Conservation (phyloP, 1,140 invertebrate genomes). For the Drosophila trapezifrons region DNA sequence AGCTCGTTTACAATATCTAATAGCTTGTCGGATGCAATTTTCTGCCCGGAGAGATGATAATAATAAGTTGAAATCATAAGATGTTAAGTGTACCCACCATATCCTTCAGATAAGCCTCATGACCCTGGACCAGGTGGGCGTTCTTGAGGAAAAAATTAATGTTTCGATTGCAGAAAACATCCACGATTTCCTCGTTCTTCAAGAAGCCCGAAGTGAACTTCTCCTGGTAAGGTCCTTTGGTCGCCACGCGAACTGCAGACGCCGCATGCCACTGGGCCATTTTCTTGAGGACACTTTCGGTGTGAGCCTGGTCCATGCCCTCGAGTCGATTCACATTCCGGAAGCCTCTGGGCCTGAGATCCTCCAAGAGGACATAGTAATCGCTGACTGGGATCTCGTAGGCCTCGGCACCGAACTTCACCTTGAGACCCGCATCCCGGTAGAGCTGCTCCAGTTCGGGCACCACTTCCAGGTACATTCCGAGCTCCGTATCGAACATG, state of each 20-base stretch:
- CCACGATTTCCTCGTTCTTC: constrained; percentile 15
- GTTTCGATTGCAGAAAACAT: constrained; percentile 19
- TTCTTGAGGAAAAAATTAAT: constrained; percentile 12
- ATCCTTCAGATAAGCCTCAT: constrained; percentile 51
- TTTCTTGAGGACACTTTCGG: constrained; percentile 84
- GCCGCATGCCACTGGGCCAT: constrained; percentile 86
- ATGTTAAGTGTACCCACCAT: constrained; percentile 31
- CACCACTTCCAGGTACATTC: constrained; percentile 63
- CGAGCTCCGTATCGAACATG: constrained; percentile 61
- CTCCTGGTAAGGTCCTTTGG: constrained; percentile 76
- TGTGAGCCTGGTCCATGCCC: constrained; percentile 85
- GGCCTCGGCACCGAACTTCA: constrained; percentile 65
- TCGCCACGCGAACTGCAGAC: constrained; percentile 83
- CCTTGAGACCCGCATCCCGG: constrained; percentile 66
- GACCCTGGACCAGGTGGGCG: constrained; percentile 27
- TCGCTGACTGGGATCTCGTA: constrained; percentile 48
- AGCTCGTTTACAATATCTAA: constrained; percentile 16
- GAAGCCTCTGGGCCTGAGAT: constrained; percentile 83
- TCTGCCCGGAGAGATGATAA: background rate
- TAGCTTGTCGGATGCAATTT: constrained; percentile 26
- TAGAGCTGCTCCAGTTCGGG: constrained; percentile 65
- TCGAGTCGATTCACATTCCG: constrained; percentile 84
- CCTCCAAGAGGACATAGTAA: constrained; percentile 85
- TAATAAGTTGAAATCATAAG: background rate
- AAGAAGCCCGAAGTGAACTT: constrained; percentile 16